Evolutionary conservation across 30 jellyfish, hydroid and myxozoan species (phyloP).

Genomic region (Aurelia aurita): DNA sequence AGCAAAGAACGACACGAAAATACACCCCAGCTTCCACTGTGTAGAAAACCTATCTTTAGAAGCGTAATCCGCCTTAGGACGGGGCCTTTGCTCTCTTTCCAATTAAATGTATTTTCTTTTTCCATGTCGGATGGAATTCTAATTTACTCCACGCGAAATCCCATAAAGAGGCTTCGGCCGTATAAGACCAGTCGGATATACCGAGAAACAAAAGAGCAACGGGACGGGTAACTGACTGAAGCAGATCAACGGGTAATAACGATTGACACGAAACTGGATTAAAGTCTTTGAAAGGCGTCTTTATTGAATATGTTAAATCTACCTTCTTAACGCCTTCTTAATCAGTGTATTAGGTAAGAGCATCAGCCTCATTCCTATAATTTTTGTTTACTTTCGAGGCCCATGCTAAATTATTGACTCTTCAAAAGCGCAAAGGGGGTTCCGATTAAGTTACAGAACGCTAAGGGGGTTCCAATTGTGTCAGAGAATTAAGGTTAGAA

Average conservation of each 20-base stretch:
- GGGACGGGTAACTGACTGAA: background rate
- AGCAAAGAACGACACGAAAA: conserved; percentile 7
- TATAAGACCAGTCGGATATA: conserved; percentile 6
- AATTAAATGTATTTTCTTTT: too few species aligned
- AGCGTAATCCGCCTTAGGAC: background rate
- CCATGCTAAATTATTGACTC: background rate
- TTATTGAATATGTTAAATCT: conserved; percentile 43
- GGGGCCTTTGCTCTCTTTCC: background rate
- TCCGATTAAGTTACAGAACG: too few species aligned
- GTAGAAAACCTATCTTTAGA: background rate
- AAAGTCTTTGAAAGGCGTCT: conserved; percentile 7
- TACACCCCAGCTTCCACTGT: background rate
- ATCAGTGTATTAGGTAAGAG: conserved; percentile 34
- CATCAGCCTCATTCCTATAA: background rate
- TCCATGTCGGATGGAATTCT: too few species aligned
- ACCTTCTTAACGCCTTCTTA: conserved; percentile 7
- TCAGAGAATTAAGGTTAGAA: too few species aligned
- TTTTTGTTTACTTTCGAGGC: conserved; percentile 29
- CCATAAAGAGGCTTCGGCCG: background rate
- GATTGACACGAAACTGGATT: conserved; percentile 43
- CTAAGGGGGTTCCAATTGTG: too few species aligned
- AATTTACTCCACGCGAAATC: too few species aligned
- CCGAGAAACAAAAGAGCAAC: conserved; percentile 4
- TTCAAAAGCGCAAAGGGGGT: too few species aligned
- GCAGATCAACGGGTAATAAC: too few species aligned